Percentiles rank a stretch among this genome's conserved stretches.
Evolutionary conservation across 1,140 invertebrate genomes (phyloP).

Genomic region (Hycleus phaleratus): DNA sequence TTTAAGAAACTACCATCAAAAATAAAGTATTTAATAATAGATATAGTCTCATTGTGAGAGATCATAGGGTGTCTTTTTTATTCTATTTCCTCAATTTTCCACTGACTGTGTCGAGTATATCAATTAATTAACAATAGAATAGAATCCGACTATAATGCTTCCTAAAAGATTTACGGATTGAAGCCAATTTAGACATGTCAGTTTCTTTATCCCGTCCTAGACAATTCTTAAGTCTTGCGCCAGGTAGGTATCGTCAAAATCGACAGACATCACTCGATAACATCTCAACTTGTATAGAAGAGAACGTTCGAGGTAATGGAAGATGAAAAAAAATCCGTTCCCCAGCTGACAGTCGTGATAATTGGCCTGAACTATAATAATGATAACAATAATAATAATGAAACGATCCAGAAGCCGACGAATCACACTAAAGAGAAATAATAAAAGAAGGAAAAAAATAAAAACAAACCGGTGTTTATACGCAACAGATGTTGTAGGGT

Average conservation of each 20-base stretch:
- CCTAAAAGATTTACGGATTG: conserved; percentile 22
- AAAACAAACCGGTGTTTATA: no score
- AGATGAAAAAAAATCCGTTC: conserved; percentile 1
- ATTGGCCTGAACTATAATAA: conserved; percentile 20
- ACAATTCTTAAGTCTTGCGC: not conserved
- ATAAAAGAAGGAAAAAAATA: no score
- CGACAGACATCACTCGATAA: conserved; percentile 17
- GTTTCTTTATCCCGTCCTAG: conserved; percentile 13
- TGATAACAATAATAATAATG: no score
- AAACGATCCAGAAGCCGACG: no score
- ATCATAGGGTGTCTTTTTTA: no score
- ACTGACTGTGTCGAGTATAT: conserved; percentile 7
- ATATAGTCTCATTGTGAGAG: no score
- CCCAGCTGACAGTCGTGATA: conserved; percentile 26
- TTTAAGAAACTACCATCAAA: no score
- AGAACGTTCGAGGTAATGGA: no score
- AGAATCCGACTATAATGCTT: conserved; percentile 22
- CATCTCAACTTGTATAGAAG: not conserved
- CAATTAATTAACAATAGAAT: conserved; percentile 29
- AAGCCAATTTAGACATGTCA: conserved; percentile 25
- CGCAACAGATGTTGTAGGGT: no score
- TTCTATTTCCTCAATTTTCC: no score
- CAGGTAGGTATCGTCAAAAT: conserved; percentile 20
- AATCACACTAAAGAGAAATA: no score
- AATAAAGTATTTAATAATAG: no score